A percentile compares a stretch with the other conserved stretches of the same genome.
Evolutionary conservation across 1,140 invertebrate species (phyloP).

Genomic region (Drosophila carrolli): DNA sequence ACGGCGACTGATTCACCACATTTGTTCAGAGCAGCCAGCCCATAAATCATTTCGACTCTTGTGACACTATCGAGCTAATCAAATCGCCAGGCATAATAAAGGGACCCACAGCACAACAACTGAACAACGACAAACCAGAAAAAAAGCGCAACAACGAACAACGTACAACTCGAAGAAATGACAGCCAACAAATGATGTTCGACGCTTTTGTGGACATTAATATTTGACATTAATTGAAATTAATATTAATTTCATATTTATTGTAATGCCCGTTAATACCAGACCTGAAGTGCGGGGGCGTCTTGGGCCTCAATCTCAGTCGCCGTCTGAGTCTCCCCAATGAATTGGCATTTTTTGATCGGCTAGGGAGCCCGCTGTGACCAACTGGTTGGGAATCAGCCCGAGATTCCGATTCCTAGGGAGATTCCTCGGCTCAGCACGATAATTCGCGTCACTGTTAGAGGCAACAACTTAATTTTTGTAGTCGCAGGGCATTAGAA

Average conservation of each 20-base stretch:
- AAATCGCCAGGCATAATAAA: conserved; percentile 75
- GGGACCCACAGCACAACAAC: conserved; percentile 35
- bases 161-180: conserved; percentile 45
- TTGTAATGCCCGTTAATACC: conserved; percentile 71
- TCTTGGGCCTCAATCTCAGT: conserved; percentile 22
- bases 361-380: conserved; percentile 56
- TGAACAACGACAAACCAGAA: conserved; percentile 14
- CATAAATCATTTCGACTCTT: conserved; percentile 83
- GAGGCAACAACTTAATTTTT: conserved; percentile 84
- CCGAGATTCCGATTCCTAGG: conserved; percentile 12
- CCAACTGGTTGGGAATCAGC: conserved; percentile 58
- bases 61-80: conserved; percentile 84
- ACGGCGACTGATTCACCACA: conserved; percentile 51
- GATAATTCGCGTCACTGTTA: conserved; percentile 79
- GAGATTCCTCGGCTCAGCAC: conserved; percentile 58
- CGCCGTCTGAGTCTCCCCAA: conserved; percentile 29
- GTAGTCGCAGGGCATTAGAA: conserved; percentile 84
- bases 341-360: conserved; percentile 71
- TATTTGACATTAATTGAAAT: conserved; percentile 84
- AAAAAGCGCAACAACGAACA: conserved; percentile 35
- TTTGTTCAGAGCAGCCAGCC: conserved; percentile 34
- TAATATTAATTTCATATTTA: conserved; percentile 84
- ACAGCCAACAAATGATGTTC: conserved; percentile 81
- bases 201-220: conserved; percentile 84
- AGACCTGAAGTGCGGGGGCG: conserved; percentile 48